Percentiles rank a stretch among this genome's conserved stretches.
Conservation (phyloP, 1,140 invertebrate species). For the Chironomus striatipennis region DNA sequence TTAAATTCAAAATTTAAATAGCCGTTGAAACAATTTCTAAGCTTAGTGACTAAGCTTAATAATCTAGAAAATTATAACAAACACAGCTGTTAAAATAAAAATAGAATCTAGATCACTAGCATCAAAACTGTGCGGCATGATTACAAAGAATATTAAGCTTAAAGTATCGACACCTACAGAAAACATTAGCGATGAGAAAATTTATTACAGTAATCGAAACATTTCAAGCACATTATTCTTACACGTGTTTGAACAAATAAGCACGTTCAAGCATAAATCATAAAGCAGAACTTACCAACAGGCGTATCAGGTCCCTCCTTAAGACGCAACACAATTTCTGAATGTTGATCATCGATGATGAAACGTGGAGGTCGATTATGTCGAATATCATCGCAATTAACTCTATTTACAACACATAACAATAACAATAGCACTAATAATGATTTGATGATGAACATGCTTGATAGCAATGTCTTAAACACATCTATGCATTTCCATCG, state of each 20-base stretch:
- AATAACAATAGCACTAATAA: background rate
- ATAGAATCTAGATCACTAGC: conserved; percentile 1
- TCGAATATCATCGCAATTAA: background rate
- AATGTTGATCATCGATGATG: conserved; percentile 74
- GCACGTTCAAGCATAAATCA: no score
- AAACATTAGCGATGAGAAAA: no score
- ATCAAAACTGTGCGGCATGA: background rate
- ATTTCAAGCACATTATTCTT: no score
- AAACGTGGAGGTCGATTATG: conserved; percentile 71
- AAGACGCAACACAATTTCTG: conserved; percentile 78
- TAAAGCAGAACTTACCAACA: conserved; percentile 53
- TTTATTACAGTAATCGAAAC: no score
- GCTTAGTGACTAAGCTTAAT: no score
- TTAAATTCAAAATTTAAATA: no score
- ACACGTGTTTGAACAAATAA: no score
- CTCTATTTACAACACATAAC: conserved; percentile 9
- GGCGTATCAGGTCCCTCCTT: conserved; percentile 81
- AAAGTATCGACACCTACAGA: no score
- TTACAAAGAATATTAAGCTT: background rate
- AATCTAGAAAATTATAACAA: no score
- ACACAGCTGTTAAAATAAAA: no score
- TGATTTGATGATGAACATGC: background rate
- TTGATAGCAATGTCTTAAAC: background rate
- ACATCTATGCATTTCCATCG: background rate
- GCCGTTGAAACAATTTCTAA: no score